Evolutionary conservation across 2,797 vertebrate genomes (phyloP).

Genomic region (Myotis daubentonii): DNA sequence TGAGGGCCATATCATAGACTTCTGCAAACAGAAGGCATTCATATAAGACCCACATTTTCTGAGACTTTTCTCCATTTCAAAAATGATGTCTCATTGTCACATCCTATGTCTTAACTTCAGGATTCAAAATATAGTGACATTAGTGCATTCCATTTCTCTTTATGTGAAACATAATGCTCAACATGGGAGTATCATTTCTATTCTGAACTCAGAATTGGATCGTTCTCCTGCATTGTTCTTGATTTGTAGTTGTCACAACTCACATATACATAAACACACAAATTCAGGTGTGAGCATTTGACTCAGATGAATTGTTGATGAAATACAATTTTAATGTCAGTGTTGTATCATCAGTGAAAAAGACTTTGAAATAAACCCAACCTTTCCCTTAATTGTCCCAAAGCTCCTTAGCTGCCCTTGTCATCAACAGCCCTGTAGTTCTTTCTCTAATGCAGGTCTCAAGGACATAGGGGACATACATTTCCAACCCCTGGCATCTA

Average conservation of each 20-base stretch:
- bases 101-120: background rate
- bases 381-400: background rate
- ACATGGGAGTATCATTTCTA: background rate
- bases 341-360: background rate
- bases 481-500: background rate
- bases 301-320: too few species aligned
- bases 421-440: background rate
- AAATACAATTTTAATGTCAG: background rate
- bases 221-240: background rate
- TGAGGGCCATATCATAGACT: background rate
- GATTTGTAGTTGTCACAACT: background rate
- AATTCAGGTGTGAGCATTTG: too few species aligned
- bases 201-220: background rate
- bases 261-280: background rate
- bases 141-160: background rate
- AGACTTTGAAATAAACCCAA: background rate
- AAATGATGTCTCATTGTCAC: background rate
- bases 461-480: too few species aligned
- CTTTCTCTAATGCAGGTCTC: background rate
- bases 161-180: background rate
- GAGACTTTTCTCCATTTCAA: background rate
- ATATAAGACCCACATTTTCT: background rate
- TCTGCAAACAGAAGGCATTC: background rate
- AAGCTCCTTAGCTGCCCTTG: background rate
- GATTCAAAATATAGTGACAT: background rate